A percentile compares a stretch with the other conserved stretches of the same genome.
phyloP scores from a whole-genome alignment of 2,113 vertebrate genomes.

The Bos javanicus region DNA sequence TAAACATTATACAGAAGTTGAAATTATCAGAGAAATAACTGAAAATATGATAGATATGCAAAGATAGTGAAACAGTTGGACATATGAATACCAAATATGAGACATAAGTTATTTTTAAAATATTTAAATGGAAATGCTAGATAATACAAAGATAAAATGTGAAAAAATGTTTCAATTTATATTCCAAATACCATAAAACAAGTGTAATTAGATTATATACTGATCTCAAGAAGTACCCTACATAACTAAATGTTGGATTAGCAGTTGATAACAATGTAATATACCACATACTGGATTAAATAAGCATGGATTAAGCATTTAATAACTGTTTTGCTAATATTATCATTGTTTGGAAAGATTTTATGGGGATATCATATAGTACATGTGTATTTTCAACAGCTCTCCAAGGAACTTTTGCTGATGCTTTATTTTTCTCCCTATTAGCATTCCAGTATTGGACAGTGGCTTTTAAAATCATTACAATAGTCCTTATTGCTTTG shows the following conservation, averaged over 20 bases:
- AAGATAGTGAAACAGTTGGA: neutral
- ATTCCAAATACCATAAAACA: neutral
- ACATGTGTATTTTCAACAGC: neutral
- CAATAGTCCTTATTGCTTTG: neutral
- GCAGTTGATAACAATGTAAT: neutral
- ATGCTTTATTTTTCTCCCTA: neutral
- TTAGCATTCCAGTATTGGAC: neutral
- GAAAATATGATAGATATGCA: neutral
- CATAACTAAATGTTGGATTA: neutral
- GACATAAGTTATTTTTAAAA: neutral
- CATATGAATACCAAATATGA: neutral
- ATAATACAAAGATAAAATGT: neutral
- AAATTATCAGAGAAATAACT: neutral
- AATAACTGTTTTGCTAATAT: neutral
- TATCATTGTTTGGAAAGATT: neutral
- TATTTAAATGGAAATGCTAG: neutral
- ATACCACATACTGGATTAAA: neutral
- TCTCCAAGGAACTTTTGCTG: neutral
- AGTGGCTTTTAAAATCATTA: neutral
- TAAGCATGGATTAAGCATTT: neutral
- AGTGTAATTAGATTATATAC: neutral
- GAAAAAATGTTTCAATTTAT: neutral
- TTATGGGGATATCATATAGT: neutral
- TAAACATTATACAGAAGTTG: neutral
- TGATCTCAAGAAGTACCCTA: neutral